Evolutionary conservation across 2,888 invertebrate species (phyloP), one percentile per base, ranked within the genome.

Genomic region (Ernsta delagoae): DNA sequence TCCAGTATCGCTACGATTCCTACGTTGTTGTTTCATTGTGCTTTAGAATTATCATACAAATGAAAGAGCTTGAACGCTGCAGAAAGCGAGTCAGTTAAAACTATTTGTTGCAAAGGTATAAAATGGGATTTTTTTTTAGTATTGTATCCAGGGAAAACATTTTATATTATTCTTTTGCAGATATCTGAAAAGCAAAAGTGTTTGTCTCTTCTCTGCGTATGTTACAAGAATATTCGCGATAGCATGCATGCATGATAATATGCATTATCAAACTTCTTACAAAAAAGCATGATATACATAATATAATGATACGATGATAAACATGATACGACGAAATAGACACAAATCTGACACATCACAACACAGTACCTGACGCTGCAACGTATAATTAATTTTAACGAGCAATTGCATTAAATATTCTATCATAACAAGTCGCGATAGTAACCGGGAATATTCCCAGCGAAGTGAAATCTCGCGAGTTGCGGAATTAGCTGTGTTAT

Each of bases 401-500:
- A 54, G 16, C 50, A 53, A 53, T 53, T 53, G 24, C 9, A 24
- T 53, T 24, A 53, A 53, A 9, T 4, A 9, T 53, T 53, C 53
- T 8, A 53, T 53, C 53, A 53, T 24, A 53, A 24, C 53, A 53
- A 53, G 24, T 53, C 24, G 53, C 9, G 53, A 65, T 48, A 59
- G 7, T 43, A 54, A 60, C 41, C 53, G 12, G 54, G 54, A 67
- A 61, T 61, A 67, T 56, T 50, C 45, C 39, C 72, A 70, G 72
- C 68, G 67, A 75, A 74, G 53, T 73, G 73, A 71, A 75, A 74
- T 65, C 72, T 70, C 72, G 56, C 65, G 53, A 74, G 72, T 75
- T 74, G 71, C 70, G 71, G 73, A 76, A 74, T 77, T 74, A 75
- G 73, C 73, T 68, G 72, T 72, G 66, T 73, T 74, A 74, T 75